These are phyloP conservation scores for Anthoptus insignis DNA, from an alignment of 2,888 invertebrate genomes.

Conservation along the genomic window DNA sequence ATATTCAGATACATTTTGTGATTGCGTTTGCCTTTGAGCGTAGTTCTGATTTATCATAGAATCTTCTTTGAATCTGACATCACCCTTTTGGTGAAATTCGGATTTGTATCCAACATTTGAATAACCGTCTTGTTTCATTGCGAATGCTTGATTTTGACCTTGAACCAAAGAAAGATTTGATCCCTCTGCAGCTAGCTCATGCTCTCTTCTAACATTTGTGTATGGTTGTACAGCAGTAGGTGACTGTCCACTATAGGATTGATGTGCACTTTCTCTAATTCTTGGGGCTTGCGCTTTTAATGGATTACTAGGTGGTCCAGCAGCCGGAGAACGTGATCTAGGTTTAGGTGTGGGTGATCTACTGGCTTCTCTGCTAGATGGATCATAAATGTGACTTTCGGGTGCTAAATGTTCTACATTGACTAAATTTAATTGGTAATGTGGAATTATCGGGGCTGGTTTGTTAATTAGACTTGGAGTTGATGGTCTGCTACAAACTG, in stretches of 20 bases:
- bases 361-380: constrained; percentile 86
- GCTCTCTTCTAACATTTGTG: constrained; percentile 73
- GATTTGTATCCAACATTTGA: constrained; percentile 82
- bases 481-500: constrained; percentile 85
- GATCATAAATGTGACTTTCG: constrained; percentile 87
- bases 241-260: constrained; percentile 63
- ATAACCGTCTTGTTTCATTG: constrained; percentile 77
- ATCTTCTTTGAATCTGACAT: constrained; percentile 72
- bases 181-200: constrained; percentile 71
- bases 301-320: constrained; percentile 90
- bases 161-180: constrained; percentile 39
- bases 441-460: constrained; percentile 92
- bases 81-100: constrained; percentile 76
- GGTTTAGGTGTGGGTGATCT: constrained; percentile 89
- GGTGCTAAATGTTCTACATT: constrained; percentile 89
- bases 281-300: constrained; percentile 89
- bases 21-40: constrained; percentile 75
- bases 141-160: constrained; percentile 76
- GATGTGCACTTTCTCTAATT: constrained; percentile 82
- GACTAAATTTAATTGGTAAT: constrained; percentile 93
- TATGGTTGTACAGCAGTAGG: constrained; percentile 65
- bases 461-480: constrained; percentile 92
- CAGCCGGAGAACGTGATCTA: constrained; percentile 90
- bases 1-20: constrained; percentile 84
- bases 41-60: constrained; percentile 74